These are phyloP conservation scores for Lycodopsis pacificus DNA, from an alignment of 2,797 vertebrate species.

Conservation along the genomic window DNA sequence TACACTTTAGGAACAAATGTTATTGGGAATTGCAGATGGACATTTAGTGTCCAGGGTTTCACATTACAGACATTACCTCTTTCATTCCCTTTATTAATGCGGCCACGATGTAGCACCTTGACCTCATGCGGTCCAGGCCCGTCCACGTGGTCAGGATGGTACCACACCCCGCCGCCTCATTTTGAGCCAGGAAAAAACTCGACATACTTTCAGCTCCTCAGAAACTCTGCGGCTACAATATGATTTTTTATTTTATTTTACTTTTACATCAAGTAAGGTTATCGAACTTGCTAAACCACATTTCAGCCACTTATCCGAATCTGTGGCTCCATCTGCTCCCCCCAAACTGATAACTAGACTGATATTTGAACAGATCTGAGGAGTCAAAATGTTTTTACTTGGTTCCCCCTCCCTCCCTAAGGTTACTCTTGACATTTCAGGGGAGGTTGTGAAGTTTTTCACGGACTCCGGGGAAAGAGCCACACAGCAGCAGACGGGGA, in stretches of 20 bases:
- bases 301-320: background rate
- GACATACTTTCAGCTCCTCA: background rate
- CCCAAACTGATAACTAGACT: slow-evolving; percentile 29
- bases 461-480: slow-evolving; percentile 61
- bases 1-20: background rate
- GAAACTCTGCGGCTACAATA: background rate
- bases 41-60: background rate
- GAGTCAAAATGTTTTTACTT: slow-evolving; percentile 16
- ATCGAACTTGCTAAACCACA: background rate
- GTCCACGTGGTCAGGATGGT: background rate
- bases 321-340: too few species aligned
- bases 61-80: background rate
- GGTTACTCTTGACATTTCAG: slow-evolving; percentile 67
- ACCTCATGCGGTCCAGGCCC: background rate
- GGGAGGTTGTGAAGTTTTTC: slow-evolving; percentile 66
- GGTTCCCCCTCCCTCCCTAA: slow-evolving; percentile 19
- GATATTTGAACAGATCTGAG: slow-evolving; percentile 11
- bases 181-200: background rate
- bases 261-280: background rate
- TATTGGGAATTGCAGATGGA: background rate
- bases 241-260: background rate
- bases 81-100: background rate
- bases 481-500: slow-evolving; percentile 47
- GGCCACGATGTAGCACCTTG: background rate
- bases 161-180: background rate